These are phyloP conservation scores for Acrocera orbiculus DNA, from an alignment of 2,888 invertebrate genomes.

Conservation along the genomic window DNA sequence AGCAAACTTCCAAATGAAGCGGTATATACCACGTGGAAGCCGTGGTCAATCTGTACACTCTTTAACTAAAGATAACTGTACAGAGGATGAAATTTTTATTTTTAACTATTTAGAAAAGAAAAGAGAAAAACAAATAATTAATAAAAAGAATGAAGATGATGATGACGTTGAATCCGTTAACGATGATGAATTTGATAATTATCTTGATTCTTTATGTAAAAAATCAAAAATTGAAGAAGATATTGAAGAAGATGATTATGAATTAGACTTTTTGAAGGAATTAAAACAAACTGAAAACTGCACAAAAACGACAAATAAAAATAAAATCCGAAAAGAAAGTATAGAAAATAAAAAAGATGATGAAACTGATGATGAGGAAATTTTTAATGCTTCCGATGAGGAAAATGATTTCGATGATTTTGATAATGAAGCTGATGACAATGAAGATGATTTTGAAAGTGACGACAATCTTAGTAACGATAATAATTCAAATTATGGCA, in stretches of 20 bases:
- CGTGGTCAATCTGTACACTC: constrained; percentile 58
- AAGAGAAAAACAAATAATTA: constrained; percentile 27
- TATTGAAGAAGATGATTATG: constrained; percentile 40
- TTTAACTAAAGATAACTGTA: constrained; percentile 50
- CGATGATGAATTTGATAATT: constrained; percentile 36
- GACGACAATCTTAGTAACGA: constrained; percentile 11
- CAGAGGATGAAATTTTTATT: constrained; percentile 61
- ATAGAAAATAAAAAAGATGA: constrained; percentile 17
- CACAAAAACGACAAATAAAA: constrained; percentile 16
- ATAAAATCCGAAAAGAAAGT: constrained; percentile 17
- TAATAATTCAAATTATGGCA: constrained; percentile 15
- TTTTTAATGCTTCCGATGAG: constrained; percentile 24
- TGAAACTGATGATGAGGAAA: constrained; percentile 25
- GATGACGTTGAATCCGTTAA: constrained; percentile 53
- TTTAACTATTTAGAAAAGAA: constrained; percentile 42
- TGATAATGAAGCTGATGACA: constrained; percentile 26
- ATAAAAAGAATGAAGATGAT: constrained; percentile 33
- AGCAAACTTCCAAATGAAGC: constrained; percentile 30
- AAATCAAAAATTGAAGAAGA: constrained; percentile 40
- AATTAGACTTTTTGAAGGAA: constrained; percentile 50
- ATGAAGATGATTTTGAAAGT: constrained; percentile 26
- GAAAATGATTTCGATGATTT: constrained; percentile 22
- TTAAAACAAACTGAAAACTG: constrained; percentile 34
- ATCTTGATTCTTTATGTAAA: constrained; percentile 33
- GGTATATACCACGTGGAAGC: constrained; percentile 51